Base-by-base conservation (phyloP, 2,113 vertebrate species). In the Sphaerodactylus townsendi region DNA sequence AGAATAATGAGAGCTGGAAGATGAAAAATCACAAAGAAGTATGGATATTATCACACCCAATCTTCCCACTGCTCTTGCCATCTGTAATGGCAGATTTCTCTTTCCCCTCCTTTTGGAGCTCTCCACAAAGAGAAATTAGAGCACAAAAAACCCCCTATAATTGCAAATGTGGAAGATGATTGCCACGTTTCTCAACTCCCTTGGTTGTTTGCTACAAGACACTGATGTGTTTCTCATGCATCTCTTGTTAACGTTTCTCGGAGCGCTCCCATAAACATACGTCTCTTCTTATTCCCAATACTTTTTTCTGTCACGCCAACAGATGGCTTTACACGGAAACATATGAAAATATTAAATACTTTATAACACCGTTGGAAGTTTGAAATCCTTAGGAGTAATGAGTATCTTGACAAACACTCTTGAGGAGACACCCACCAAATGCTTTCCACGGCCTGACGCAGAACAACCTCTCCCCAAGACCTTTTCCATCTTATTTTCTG, bases 271-370 rank as follows among this genome's bases (percentile, higher is more conserved):
- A 90, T 30, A 93, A 95, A 83, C 94, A 94, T 92, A 94, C 77
- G 75, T 90, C 92, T 90, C 82, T 84, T 93, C 95, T 93, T 74
- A 37, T 94, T 92, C 84, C 90, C 93, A 81, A 71, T 93, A 93
- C 89, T 94, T 93, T 87, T 85, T 91, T 91, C 93, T 93, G 84
- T 91, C 93, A 88, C 84, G 21, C 64, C 10, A 68, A 93, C 95
- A 96, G 96, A 96, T 95, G 96, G 95, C 90, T 96, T 94, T 93
- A 94, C 87, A 23, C 83, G 85, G 90, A 87, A 95, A 93, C 94
- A 93, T 92, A 94, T 92, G 94, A 96, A 95, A 95, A 95, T 91
- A 96, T 85, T 94, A 95, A 95, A 94, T 93, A 94, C 90, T 93
- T 93, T 37, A 92, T 93, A 93, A 94, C 94, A 86, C 83, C 35